Evolutionary conservation across 2,888 invertebrate species (phyloP).

Genomic region (Cheilosia vulpina): DNA sequence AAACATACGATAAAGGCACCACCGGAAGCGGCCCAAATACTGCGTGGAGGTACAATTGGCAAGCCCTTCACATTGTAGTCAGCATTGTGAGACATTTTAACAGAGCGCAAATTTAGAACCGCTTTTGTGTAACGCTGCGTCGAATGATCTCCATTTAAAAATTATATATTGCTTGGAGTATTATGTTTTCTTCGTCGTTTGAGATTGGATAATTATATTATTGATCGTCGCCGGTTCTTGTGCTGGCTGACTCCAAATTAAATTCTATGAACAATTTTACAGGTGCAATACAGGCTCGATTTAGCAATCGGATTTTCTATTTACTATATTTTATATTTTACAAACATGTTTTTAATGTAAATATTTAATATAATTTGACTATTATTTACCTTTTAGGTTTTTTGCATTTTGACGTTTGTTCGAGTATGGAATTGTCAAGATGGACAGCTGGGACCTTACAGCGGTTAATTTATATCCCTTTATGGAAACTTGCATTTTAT

Average conservation of each 20-base stretch:
- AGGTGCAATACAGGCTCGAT: slow-evolving; percentile 24
- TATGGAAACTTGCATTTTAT: neutral
- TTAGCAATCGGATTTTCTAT: slow-evolving; percentile 9
- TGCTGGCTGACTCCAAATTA: neutral
- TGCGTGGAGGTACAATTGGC: slow-evolving; percentile 81
- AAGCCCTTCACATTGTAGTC: slow-evolving; percentile 79
- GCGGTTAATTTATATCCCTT: slow-evolving; percentile 5
- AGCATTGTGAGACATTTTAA: slow-evolving; percentile 78
- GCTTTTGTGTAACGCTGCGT: neutral
- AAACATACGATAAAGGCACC: slow-evolving; percentile 90
- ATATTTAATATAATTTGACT: slow-evolving; percentile 25
- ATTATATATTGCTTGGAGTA: neutral
- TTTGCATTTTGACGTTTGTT: slow-evolving; percentile 48
- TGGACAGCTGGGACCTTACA: slow-evolving; percentile 1
- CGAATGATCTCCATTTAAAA: slow-evolving; percentile 34
- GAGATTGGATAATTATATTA: slow-evolving; percentile 43
- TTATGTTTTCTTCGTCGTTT: slow-evolving; percentile 7
- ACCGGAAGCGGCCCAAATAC: slow-evolving; percentile 91
- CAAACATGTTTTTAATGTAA: slow-evolving; percentile 47
- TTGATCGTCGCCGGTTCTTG: slow-evolving; percentile 56
- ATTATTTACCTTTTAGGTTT: slow-evolving; percentile 53
- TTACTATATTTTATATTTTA: slow-evolving; percentile 27
- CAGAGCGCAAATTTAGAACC: slow-evolving; percentile 21
- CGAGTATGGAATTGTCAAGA: slow-evolving; percentile 4
- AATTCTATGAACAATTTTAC: slow-evolving; percentile 2